Conservation (phyloP, 2,113 vertebrate genomes). For the Xyliphius kryptos region DNA sequence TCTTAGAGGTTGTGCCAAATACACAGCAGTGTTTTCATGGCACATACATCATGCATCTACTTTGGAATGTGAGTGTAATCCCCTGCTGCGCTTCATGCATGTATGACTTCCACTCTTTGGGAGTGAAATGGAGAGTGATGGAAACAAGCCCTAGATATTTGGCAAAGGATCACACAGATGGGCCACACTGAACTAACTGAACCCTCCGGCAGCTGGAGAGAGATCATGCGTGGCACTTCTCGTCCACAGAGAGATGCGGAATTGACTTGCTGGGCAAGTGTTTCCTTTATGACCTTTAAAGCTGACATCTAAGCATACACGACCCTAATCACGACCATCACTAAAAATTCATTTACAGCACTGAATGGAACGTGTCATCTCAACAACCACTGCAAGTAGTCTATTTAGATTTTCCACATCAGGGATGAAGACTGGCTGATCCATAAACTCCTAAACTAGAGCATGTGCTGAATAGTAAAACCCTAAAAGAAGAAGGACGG, state of each 20-base stretch:
- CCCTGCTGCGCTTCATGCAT: not conserved
- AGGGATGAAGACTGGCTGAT: too few relatives aligned
- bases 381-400: too few relatives aligned
- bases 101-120: not conserved
- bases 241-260: conserved; percentile 13
- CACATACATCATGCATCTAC: conserved; percentile 39
- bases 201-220: conserved; percentile 57
- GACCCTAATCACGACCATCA: too few relatives aligned
- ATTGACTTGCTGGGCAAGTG: conserved; percentile 20
- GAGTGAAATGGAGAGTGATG: not conserved
- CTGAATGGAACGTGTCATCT: too few relatives aligned
- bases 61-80: conserved; percentile 29
- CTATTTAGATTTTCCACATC: too few relatives aligned
- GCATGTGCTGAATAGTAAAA: too few relatives aligned
- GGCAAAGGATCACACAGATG: conserved; percentile 67
- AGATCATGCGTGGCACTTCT: conserved; percentile 13
- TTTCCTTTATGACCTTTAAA: conserved; percentile 11
- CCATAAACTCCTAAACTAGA: too few relatives aligned
- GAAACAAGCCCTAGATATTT: not conserved
- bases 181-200: conserved; percentile 60
- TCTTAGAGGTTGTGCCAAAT: conserved; percentile 33
- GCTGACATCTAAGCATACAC: conserved; percentile 19
- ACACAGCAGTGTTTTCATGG: conserved; percentile 3
- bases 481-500: too few relatives aligned
- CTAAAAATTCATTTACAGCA: too few relatives aligned